phyloP scores from a whole-genome alignment of 37 sponge, comb jelly and placozoan species.

The Chondrosia reniformis region DNA sequence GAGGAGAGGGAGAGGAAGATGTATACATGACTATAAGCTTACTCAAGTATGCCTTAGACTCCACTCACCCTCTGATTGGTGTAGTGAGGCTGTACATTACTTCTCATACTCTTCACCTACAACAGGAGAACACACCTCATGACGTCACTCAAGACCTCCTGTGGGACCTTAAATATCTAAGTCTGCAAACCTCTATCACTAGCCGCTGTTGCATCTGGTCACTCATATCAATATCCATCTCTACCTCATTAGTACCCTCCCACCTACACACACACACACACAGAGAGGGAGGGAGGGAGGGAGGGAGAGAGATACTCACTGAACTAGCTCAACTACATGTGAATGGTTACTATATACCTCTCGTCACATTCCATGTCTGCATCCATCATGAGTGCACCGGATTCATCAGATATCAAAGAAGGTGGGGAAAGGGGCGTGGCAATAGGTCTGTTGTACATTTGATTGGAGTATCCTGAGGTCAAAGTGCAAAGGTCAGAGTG shows the following conservation, averaged over 20 bases:
- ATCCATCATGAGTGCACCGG: neutral
- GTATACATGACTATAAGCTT: too few relatives aligned
- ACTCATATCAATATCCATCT: slow-evolving; percentile 55
- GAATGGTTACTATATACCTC: neutral
- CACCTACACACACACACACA: neutral
- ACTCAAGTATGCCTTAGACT: too few relatives aligned
- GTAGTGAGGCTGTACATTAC: too few relatives aligned
- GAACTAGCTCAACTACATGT: neutral
- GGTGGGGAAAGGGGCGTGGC: too few relatives aligned
- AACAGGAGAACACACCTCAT: neutral
- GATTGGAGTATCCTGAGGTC: too few relatives aligned
- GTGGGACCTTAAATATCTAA: neutral
- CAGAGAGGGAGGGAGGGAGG: neutral
- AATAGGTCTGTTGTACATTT: too few relatives aligned
- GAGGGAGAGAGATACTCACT: neutral
- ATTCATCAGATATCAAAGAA: too few relatives aligned
- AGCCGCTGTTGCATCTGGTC: slow-evolving; percentile 19
- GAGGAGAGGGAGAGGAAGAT: too few relatives aligned
- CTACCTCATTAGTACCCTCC: slow-evolving; percentile 39
- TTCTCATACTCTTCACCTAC: neutral
- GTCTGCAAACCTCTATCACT: slow-evolving; percentile 11
- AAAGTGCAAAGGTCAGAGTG: too few relatives aligned
- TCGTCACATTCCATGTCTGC: neutral
- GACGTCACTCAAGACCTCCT: neutral
- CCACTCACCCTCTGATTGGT: too few relatives aligned